phyloP scores from a whole-genome alignment of 2,888 invertebrate genomes.

The Tricholauxania praeusta region DNA sequence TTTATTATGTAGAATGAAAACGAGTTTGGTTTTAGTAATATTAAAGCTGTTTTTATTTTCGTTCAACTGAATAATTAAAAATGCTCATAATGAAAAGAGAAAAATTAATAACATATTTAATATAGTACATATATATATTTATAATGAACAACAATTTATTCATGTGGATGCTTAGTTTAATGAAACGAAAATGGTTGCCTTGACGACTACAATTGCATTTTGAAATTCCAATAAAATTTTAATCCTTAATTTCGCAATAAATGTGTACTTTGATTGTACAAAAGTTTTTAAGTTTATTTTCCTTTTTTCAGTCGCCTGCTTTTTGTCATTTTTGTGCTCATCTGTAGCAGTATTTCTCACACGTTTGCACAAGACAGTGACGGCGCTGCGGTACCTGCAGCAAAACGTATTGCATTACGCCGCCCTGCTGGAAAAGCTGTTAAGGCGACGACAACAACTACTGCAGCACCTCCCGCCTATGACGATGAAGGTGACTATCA shows the following conservation, averaged over 20 bases:
- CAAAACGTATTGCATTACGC: slow-evolving; percentile 58
- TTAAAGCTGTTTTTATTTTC: no score
- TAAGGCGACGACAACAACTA: slow-evolving; percentile 60
- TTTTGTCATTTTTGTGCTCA: slow-evolving; percentile 56
- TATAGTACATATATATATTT: no score
- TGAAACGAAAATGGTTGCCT: neutral
- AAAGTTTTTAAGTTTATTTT: slow-evolving; percentile 26
- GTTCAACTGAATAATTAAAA: no score
- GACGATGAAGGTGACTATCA: slow-evolving; percentile 68
- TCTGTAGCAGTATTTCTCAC: slow-evolving; percentile 52
- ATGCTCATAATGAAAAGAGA: no score
- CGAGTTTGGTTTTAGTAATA: no score
- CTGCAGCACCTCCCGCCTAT: slow-evolving; percentile 54
- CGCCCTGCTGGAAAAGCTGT: slow-evolving; percentile 59
- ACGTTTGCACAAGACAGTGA: slow-evolving; percentile 53
- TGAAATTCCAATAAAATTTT: neutral
- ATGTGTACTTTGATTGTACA: slow-evolving; percentile 10
- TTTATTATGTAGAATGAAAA: neutral
- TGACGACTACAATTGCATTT: neutral
- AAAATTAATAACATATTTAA: no score
- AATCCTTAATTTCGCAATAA: neutral
- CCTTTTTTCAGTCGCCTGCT: slow-evolving; percentile 55
- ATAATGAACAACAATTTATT: neutral
- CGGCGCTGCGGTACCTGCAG: slow-evolving; percentile 43
- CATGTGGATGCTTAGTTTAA: neutral